Percentiles rank a stretch among this genome's conserved stretches.
Evolutionary conservation across 2,797 vertebrate species (phyloP).

Genomic region (Pogoniulus pusillus): DNA sequence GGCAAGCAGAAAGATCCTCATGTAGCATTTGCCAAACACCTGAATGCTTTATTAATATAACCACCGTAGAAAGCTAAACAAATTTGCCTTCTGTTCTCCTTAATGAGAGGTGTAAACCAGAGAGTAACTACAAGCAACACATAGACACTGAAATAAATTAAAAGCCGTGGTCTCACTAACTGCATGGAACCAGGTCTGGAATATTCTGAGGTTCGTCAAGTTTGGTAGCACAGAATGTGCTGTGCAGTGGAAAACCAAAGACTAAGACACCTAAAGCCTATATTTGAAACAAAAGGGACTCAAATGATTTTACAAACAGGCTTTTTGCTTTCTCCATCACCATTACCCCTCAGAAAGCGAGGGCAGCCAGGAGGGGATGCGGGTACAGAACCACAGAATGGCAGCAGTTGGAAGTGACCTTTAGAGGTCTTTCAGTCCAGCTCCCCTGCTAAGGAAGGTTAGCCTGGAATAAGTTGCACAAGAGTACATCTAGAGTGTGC

Average conservation of each 20-base stretch:
- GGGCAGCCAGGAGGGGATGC: neutral
- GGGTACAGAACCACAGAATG: too few species aligned
- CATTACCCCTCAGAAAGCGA: rapidly evolving
- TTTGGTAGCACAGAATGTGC: neutral
- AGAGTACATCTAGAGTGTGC: neutral
- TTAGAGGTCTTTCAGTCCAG: too few species aligned
- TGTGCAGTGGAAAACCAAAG: neutral
- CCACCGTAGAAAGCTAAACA: neutral
- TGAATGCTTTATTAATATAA: neutral
- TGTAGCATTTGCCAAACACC: neutral
- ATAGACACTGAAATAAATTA: neutral
- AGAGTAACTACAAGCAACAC: neutral
- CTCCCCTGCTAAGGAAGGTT: too few species aligned
- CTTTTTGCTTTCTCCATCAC: neutral
- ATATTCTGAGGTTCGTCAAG: neutral
- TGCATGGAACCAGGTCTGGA: neutral
- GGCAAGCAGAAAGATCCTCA: neutral
- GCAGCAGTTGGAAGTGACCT: too few species aligned
- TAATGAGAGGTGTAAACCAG: neutral
- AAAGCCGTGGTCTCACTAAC: neutral
- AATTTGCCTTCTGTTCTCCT: neutral
- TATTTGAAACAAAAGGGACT: neutral
- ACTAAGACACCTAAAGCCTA: neutral
- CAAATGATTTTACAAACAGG: neutral
- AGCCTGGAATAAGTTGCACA: too few species aligned